A percentile compares a stretch with the other conserved stretches of the same genome.
Evolutionary conservation across 2,113 vertebrate genomes (phyloP).

Genomic region (Cepphus grylle): DNA sequence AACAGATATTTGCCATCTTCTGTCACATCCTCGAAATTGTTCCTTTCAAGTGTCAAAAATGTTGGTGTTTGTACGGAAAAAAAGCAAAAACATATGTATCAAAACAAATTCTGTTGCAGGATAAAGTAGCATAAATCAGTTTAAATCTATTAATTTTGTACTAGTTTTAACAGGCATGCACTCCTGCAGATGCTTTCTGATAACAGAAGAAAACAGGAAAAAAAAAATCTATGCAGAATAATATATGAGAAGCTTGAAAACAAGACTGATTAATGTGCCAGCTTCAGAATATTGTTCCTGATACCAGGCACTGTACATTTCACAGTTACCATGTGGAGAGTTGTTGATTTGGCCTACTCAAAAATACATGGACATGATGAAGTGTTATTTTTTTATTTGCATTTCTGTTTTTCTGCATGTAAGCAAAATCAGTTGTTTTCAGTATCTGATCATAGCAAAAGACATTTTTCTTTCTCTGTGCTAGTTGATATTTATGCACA

Average conservation of each 20-base stretch:
- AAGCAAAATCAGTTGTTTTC: constrained; percentile 66
- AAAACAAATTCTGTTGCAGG: constrained; percentile 71
- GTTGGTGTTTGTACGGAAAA: constrained; percentile 59
- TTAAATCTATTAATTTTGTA: constrained; percentile 72
- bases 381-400: constrained; percentile 73
- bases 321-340: constrained; percentile 76
- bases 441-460: constrained; percentile 50
- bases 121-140: constrained; percentile 67
- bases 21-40: constrained; percentile 64
- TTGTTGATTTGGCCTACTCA: constrained; percentile 75
- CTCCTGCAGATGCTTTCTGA: constrained; percentile 70
- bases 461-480: constrained; percentile 25
- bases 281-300: constrained; percentile 75
- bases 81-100: constrained; percentile 71
- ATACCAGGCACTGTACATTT: constrained; percentile 75
- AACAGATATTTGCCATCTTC: constrained; percentile 66
- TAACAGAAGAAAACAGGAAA: constrained; percentile 66
- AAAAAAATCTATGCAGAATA: constrained; percentile 61
- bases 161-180: constrained; percentile 64
- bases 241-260: constrained; percentile 73
- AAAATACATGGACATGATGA: constrained; percentile 74
- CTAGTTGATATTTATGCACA: constrained; percentile 31
- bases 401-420: constrained; percentile 63
- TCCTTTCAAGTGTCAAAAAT: constrained; percentile 71
- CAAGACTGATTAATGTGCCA: constrained; percentile 74